Base-by-base conservation (phyloP, 2,113 vertebrate species). In the Himantopus leucocephalus region DNA sequence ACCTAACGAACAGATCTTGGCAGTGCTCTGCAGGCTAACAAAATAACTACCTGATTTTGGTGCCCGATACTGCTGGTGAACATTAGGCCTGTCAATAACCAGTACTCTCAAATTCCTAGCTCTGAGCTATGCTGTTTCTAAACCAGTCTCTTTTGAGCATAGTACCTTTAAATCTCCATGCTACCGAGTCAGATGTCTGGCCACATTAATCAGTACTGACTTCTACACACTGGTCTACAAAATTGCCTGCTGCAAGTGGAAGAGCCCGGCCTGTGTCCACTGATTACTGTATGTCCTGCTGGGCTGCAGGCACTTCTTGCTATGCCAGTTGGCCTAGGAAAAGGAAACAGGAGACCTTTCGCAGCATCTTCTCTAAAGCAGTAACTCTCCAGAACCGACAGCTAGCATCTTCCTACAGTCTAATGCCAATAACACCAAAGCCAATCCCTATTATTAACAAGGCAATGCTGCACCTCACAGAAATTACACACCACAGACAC, bases 381-480 rank as follows among this genome's bases (percentile, higher is more conserved):
- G 55, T 14, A 37, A 10, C 14, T 11, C 2, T 5, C 34, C 27
- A 5, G 35, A 37, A 48, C 22, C 1, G 30, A 30, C 56, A 26
- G 47, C 27, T 52, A 30, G 9, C 64, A 18, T 3, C 52, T 12
- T 43, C 75, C 67, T 8, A 5, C 45, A 32, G 27, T 1, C 22
- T 10, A 8, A 30, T 26, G 6, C 18, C 3, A 4, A 26, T 24
- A 71, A 7, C 23, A 26, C 35, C 2, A 5, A 39, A 66, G 17
- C 26, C 35, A 43, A 8, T 5, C 37, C 30, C 13, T 5, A 2
- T 20, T 35, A 35, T 17, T 2, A 68, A 30, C 9, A 18, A 24
- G 2, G 15, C 52, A 47, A 6, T 1, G 32, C 26, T 9, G 11
- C 60, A 2, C 2, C 5, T 13, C 5, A 0, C 47, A 14, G 27